Evolutionary conservation across 2,888 invertebrate genomes (phyloP).

Genomic region (Hartigia nigra): DNA sequence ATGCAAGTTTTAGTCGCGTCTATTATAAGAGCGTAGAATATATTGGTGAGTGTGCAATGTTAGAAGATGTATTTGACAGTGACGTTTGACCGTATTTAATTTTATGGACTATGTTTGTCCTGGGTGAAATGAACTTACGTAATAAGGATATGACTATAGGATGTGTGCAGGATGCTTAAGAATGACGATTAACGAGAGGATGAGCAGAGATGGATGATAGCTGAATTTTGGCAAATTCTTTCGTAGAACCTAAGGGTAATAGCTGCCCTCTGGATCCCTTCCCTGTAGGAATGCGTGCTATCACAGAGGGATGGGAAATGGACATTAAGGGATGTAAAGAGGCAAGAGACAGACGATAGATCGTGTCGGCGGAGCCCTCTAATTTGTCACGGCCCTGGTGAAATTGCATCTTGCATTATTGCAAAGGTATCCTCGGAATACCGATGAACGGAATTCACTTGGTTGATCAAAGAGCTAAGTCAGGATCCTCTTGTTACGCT

Average conservation of each 20-base stretch:
- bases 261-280: background rate
- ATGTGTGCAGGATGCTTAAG: constrained; percentile 37
- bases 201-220: constrained; percentile 33
- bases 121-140: too few species aligned
- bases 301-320: background rate
- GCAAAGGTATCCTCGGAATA: background rate
- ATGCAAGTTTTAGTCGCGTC: too few species aligned
- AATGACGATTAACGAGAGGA: constrained; percentile 51
- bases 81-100: background rate
- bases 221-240: background rate
- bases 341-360: background rate
- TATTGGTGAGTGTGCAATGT: background rate
- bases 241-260: background rate
- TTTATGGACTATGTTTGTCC: background rate
- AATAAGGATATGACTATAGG: too few species aligned
- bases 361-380: background rate
- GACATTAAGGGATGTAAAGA: background rate
- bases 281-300: background rate
- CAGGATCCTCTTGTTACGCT: background rate
- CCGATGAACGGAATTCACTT: background rate
- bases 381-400: background rate
- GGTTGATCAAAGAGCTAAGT: background rate
- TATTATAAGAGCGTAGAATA: background rate
- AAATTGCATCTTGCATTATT: background rate
- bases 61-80: background rate